Evolutionary conservation across 1,140 invertebrate genomes (phyloP), one percentile per base, ranked within the genome.

Genomic region (Drosophila kurseongensis): DNA sequence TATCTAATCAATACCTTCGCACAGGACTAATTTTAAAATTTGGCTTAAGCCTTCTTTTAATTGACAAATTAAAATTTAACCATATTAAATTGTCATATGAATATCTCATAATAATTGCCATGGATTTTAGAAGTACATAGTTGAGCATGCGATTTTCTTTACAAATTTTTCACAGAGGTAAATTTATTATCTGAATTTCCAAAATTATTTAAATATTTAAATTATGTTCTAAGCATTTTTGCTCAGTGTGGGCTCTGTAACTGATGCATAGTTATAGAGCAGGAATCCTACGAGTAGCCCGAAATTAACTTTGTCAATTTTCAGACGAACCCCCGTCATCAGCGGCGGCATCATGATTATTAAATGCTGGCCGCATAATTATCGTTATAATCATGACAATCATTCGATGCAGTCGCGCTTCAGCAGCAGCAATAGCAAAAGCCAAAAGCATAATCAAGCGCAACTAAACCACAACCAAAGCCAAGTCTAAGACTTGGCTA

Each of bases 251-350:
- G 27, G 16, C 16, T 73, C 50, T 56, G 63, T 36, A 55, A 57
- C 56, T 38, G 56, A 62, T 69, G 41, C 63, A 55, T 61, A 54
- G 56, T 77, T 77, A 78, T 62, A 67, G 51, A 58, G 62, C 60
- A 52, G 71, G 75, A 63, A 56, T 45, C 42, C 27, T 9, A 32
- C 41, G 42, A 48, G 51, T 56, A 44, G 74, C 55, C 54, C 38
- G 13, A 80, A 89, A 90, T 85, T 80, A 83, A 67, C 76, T 66
- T 83, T 75, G 77, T 75, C 79, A 83, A 80, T 68, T 78, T 85
- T 67, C 75, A 76, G 73, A 73, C 69, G 75, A 68, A 59, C 32
- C 52, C 18, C 58, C 56, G 80, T 76, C 85, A 62, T 77, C 65
- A 82, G 55, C 35, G 52, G 51, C 45, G 56, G 65, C 44, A 63